Conservation (phyloP, 2,113 vertebrate species). For the Amphiprion percula region DNA sequence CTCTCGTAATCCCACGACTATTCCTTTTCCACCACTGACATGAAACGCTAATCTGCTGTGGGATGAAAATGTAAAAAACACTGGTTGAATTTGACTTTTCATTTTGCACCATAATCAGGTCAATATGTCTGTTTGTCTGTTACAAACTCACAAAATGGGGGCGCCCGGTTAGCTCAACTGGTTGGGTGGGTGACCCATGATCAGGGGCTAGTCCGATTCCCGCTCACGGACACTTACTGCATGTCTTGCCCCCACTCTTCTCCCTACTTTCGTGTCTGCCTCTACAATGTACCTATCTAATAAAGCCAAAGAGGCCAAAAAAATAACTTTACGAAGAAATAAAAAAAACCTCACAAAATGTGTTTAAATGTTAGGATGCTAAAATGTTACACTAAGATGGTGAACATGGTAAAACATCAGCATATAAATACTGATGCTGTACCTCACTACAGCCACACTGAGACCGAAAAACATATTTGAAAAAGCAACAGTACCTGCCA, state of each 20-base stretch:
- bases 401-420: background rate
- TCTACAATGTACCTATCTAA: too few species aligned
- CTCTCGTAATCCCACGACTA: too few species aligned
- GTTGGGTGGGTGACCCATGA: too few species aligned
- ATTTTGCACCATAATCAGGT: background rate
- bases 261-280: too few species aligned
- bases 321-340: too few species aligned
- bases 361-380: background rate
- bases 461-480: background rate
- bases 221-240: too few species aligned
- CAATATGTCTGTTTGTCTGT: background rate
- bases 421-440: background rate
- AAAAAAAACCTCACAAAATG: background rate
- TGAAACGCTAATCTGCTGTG: too few species aligned
- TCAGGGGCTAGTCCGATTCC: too few species aligned
- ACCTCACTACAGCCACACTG: background rate
- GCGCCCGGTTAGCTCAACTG: too few species aligned
- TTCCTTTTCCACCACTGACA: background rate
- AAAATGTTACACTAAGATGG: background rate
- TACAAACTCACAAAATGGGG: background rate
- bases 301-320: too few species aligned
- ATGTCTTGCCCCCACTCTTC: too few species aligned
- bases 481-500: background rate
- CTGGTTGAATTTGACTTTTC: background rate
- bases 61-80: background rate